A percentile compares a stretch with the other conserved stretches of the same genome.
Evolutionary conservation across 2,113 vertebrate species (phyloP).

Genomic region (Ifrita kowaldi): DNA sequence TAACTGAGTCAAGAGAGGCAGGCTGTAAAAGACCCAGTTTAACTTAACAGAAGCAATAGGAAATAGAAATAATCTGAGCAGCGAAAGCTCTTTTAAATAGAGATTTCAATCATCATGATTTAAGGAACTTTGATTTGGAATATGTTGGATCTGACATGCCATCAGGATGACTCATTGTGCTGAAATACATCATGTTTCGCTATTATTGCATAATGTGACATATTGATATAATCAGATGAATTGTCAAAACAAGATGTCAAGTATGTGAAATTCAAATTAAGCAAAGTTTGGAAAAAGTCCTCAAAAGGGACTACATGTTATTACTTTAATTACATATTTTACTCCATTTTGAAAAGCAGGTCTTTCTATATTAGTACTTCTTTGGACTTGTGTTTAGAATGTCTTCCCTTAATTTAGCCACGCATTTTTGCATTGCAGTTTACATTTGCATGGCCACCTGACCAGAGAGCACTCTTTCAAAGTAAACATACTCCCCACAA

Average conservation of each 20-base stretch:
- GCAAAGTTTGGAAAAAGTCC: slow-evolving; percentile 42
- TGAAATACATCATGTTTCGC: slow-evolving; percentile 41
- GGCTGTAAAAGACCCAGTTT: background rate
- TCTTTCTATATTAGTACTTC: background rate
- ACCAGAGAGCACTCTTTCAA: background rate
- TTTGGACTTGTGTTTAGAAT: background rate
- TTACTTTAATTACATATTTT: slow-evolving; percentile 26
- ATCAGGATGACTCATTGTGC: slow-evolving; percentile 33
- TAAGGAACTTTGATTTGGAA: slow-evolving; percentile 27
- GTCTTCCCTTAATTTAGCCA: background rate
- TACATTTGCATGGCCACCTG: background rate
- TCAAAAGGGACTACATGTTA: slow-evolving; percentile 14
- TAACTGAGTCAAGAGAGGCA: background rate
- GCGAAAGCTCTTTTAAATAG: background rate
- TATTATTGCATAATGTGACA: slow-evolving; percentile 59
- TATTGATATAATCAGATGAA: slow-evolving; percentile 50
- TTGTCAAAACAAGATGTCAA: slow-evolving; percentile 63
- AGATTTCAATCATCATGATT: background rate
- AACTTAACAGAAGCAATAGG: background rate
- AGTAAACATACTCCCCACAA: background rate
- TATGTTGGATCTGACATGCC: slow-evolving; percentile 38
- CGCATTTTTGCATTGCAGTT: background rate
- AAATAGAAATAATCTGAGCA: background rate
- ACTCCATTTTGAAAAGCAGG: background rate
- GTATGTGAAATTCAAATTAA: slow-evolving; percentile 39